Evolutionary conservation across 2,888 invertebrate species (phyloP).

Genomic region (Lasioglossum pauxillum): DNA sequence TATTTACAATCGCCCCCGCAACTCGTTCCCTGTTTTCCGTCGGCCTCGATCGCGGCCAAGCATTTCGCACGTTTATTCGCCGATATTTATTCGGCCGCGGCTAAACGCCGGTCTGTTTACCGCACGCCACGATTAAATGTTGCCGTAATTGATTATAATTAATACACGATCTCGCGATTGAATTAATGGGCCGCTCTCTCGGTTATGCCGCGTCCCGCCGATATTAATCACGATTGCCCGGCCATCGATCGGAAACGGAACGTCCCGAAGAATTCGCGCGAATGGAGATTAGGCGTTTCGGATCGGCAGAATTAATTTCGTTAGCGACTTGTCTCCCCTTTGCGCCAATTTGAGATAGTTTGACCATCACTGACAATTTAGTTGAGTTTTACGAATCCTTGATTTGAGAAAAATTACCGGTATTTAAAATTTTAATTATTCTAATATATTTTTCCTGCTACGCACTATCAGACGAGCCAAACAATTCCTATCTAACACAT

Average conservation of each 20-base stretch:
- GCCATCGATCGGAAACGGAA: neutral
- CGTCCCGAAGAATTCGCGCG: conserved; percentile 7
- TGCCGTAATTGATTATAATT: conserved; percentile 49
- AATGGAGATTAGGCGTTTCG: neutral
- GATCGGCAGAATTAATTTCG: neutral
- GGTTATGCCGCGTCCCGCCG: conserved; percentile 7
- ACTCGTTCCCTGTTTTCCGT: conserved; percentile 13
- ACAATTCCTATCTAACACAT: neutral
- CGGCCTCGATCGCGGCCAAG: neutral
- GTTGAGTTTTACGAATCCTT: neutral
- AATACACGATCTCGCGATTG: conserved; percentile 49
- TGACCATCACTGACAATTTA: neutral
- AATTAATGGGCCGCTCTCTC: conserved; percentile 36
- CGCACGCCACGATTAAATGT: conserved; percentile 38
- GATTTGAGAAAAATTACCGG: no score
- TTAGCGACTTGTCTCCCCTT: neutral
- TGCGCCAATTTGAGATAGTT: neutral
- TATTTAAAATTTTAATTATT: no score
- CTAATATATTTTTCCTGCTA: neutral
- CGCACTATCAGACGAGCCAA: neutral
- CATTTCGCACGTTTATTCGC: conserved; percentile 23
- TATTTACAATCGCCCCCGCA: conserved; percentile 18
- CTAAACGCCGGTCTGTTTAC: conserved; percentile 33
- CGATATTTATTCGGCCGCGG: conserved; percentile 38
- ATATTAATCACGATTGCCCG: conserved; percentile 23